Evolutionary conservation across 2,113 vertebrate genomes (phyloP), one percentile per base, ranked within the genome.

Genomic region (Paratilapia polleni): DNA sequence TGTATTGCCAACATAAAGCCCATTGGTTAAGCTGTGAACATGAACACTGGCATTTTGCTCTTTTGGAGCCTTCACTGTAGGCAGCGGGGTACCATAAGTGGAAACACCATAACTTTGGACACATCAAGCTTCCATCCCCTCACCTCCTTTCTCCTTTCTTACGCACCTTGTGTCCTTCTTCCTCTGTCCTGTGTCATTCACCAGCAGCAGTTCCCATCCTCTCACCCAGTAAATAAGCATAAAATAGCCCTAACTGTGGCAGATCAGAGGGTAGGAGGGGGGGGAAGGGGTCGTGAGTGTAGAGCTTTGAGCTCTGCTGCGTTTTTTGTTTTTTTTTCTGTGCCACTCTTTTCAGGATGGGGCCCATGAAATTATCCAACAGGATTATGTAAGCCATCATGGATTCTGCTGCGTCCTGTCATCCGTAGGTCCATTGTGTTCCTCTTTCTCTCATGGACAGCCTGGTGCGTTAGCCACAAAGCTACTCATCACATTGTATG

Each of bases 161-260:
- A 58, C 5, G 2, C 4, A 14, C 38, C 59, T 77, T 47, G 41
- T 76, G 52, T 73, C 56, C 77, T 47, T 57, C 56, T 84, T 73
- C 41, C 70, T 57, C 63, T 57, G 78, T 59, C 59, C 80, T 82
- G 70, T 52, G 78, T 80, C 82, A 36, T 89, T 75, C 70, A 79
- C 63, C 63, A 70, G 81, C 87, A 90, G 87, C 11, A n/a, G 78
- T 96, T 97, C 94, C 90, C 94, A 95, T 95, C 92, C 92, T 94
- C 92, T 97, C 95, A 96, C 88, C 95, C 95, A 94, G 95, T 96
- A 97, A 97, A 97, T 97, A 86, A 94, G 95, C 95, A 96, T 95
- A 94, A 97, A 96, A 96, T 96, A 94, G 94, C 93, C 93, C 93
- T 94, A 93, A 93, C 89, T 81, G 94, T 94, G 88, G 88, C 91